Evolutionary conservation across 2,797 vertebrate species (phyloP), one percentile per base, ranked within the genome.

Genomic region (Gobio occitaniae): DNA sequence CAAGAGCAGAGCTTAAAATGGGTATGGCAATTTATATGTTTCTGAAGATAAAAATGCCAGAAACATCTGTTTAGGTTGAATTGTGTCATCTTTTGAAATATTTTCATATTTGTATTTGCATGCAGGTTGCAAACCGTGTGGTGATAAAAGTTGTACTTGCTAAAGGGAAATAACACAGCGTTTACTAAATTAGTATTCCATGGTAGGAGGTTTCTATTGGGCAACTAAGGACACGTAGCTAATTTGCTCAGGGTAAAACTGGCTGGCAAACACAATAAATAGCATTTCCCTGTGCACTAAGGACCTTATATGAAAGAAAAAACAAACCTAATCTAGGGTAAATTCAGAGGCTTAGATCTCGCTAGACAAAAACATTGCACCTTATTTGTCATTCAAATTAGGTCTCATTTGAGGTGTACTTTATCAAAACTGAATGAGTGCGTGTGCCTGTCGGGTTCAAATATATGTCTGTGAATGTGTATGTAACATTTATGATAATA

Each of bases 351-450:
- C 54, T 19, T 36, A 15, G 50, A 52, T 82, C 25, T 48, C 80
- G 11, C 7, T 48, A 63, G 29, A 50, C 17, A 32, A 47, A 61
- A 71, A 44, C 80, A 48, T 61, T 54, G n/a, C 32, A 84, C 21
- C 25, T 59, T 44, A 84, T 84, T 84, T 84, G 32, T 32, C 68
- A 69, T 84, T 84, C 48, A 84, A 84, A 84, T 77, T 4, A 50
- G 47, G 17, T 77, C 6, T 52, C 36, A 68, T 68, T 68, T 52
- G 47, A 76, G 32, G 72, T 76, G 21, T 56, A 32, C 48, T 77
- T 41, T 44, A 77, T 54, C 36, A 68, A 29, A 74, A 50, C 48
- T 19, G 29, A 48, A 52, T 25, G n/a, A 16, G 48, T 47, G 80
- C 2, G 16, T 59, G 50, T 17, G 25, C 17, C 32, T 16, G 59